phyloP scores from a whole-genome alignment of 2,888 invertebrate genomes.

The Oithona nana region DNA sequence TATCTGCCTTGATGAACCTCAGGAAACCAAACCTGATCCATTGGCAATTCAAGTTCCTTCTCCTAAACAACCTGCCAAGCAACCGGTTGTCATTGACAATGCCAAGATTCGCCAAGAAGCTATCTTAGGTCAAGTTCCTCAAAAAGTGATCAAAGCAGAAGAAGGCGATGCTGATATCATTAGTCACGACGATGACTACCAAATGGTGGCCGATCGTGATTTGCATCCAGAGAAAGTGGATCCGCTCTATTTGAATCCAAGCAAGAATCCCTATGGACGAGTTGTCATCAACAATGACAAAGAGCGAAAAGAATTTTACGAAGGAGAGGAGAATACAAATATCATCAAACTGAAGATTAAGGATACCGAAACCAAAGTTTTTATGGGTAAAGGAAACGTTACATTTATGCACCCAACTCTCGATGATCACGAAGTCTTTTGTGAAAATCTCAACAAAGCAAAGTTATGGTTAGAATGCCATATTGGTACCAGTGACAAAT shows the following conservation, averaged over 20 bases:
- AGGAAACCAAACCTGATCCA: neutral
- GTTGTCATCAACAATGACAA: neutral
- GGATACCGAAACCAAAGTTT: neutral
- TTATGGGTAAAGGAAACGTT: neutral
- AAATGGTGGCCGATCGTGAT: too few relatives aligned
- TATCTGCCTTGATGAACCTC: neutral
- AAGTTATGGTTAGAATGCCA: neutral
- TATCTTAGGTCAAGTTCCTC: neutral
- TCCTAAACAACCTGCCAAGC: neutral
- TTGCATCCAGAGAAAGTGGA: neutral
- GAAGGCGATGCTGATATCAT: neutral
- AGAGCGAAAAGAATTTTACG: neutral
- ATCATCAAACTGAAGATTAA: too few relatives aligned
- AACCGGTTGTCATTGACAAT: neutral
- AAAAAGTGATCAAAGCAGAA: neutral
- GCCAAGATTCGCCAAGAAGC: neutral
- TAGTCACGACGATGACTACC: too few relatives aligned
- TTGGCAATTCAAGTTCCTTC: too few relatives aligned
- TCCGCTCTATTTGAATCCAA: neutral
- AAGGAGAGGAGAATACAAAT: too few relatives aligned
- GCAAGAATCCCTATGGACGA: neutral
- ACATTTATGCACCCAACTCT: neutral
- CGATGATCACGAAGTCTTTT: neutral
- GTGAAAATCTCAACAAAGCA: neutral
- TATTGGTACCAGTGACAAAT: neutral